Evolutionary conservation across 2,797 vertebrate species (phyloP).

Genomic region (Masticophis lateralis): DNA sequence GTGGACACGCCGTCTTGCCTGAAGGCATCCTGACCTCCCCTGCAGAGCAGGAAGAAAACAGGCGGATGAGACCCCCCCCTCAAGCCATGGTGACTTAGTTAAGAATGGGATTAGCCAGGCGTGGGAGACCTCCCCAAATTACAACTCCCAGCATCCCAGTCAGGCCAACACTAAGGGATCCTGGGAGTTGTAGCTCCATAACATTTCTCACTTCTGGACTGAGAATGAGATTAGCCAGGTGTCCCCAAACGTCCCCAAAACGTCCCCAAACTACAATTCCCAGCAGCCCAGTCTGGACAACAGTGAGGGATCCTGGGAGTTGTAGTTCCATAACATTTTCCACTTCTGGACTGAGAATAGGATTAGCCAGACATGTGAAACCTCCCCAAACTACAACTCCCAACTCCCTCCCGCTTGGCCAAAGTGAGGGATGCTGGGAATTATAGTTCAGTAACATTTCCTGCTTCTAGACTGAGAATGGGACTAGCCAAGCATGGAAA

Average conservation of each 20-base stretch:
- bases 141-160: background rate
- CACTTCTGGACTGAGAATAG: background rate
- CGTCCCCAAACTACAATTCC: background rate
- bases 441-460: too few relatives aligned
- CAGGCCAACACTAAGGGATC: background rate
- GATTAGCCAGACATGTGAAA: too few relatives aligned
- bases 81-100: background rate
- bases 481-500: too few relatives aligned
- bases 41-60: conserved; percentile 40
- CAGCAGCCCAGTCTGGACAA: background rate
- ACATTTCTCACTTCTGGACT: background rate
- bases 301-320: background rate
- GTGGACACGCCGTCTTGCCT: conserved; percentile 80
- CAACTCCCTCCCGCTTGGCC: too few relatives aligned
- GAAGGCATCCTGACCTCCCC: conserved; percentile 94
- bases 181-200: background rate
- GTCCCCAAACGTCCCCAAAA: too few relatives aligned
- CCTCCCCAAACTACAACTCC: too few relatives aligned
- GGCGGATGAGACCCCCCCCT: background rate
- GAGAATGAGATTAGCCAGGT: background rate
- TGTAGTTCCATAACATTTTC: background rate
- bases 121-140: background rate
- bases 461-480: too few relatives aligned
- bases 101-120: background rate
- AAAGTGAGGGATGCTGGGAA: too few relatives aligned